Base-by-base conservation (phyloP, 2,888 invertebrate species). In the Drosophila neonasuta region DNA sequence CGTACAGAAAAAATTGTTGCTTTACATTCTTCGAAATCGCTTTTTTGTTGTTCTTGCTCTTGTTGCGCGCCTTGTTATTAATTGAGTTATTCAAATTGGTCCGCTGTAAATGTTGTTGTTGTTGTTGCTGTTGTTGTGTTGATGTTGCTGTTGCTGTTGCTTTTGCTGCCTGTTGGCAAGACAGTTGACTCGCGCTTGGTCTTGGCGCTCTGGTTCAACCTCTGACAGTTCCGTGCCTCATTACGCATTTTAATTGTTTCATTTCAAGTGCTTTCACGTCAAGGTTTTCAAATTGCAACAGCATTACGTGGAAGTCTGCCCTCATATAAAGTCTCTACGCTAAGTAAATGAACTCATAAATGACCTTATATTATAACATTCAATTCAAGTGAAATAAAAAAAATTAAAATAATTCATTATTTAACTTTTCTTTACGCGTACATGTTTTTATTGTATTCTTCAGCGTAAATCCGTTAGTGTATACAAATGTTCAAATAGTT, bases 201-300 rank as follows among this genome's bases (percentile, higher is more conserved):
- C 32, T 32, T 46, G 45, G 58, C 17, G 7, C 50, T 54, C 29
- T 20, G 42, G 11, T 10, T 41, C 29, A 58, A 59, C 57, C 36
- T 66, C 46, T 36, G 52, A 30, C 29, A 46, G 2, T 49, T 65
- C n/a, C 11, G 30, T 36, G 64, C 36, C 61, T 59, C 65, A 74
- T 71, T 66, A 64, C 62, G 62, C 68, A 44, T 67, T 79, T 79
- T 79, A 79, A 79, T 79, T 79, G 77, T 70, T 70, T 73, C 66
- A 70, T 73, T 79, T 68, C 60, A 62, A 67, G 67, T 60, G 56
- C 17, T 42, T 39, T 42, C 42, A 57, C 36, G 52, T 41, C 32
- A 56, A 52, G 58, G 55, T 29, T 30, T 58, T 62, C 15, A 56
- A 48, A 48, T 39, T 39, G 44, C 20, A 20, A 20, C 20, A 44